phyloP scores from a whole-genome alignment of 2,113 vertebrate species.

The Proterorhinus semilunaris region DNA sequence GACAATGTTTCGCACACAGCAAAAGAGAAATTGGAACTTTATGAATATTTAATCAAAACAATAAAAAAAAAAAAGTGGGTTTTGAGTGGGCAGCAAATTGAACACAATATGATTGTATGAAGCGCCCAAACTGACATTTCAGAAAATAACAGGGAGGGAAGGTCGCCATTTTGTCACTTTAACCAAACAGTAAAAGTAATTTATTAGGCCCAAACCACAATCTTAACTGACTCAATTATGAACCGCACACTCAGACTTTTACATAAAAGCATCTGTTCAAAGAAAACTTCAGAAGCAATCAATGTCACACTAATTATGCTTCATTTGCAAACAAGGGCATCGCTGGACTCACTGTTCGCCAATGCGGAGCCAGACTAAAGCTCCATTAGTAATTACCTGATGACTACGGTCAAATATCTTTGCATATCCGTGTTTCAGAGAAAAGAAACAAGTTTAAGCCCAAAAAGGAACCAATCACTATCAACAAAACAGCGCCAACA shows the following conservation, averaged over 20 bases:
- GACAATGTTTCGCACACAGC: too few relatives aligned
- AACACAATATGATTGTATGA: slow-evolving; percentile 32
- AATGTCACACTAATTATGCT: slow-evolving; percentile 17
- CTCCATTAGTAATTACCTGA: background rate
- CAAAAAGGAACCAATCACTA: too few relatives aligned
- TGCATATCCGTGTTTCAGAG: too few relatives aligned
- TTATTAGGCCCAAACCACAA: slow-evolving; percentile 23
- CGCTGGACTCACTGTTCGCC: background rate
- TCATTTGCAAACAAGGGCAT: background rate
- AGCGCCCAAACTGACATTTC: slow-evolving; percentile 20
- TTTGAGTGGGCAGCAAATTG: too few relatives aligned
- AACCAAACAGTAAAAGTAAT: slow-evolving; percentile 17
- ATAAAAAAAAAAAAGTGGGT: too few relatives aligned
- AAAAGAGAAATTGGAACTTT: too few relatives aligned
- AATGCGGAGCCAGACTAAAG: background rate
- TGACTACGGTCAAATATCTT: background rate
- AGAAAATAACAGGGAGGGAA: slow-evolving; percentile 35
- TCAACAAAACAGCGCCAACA: too few relatives aligned
- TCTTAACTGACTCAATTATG: slow-evolving; percentile 21
- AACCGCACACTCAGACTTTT: slow-evolving; percentile 22
- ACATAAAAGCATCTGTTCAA: slow-evolving; percentile 8
- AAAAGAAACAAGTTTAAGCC: too few relatives aligned
- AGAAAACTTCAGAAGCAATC: slow-evolving; percentile 13
- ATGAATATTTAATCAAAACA: too few relatives aligned
- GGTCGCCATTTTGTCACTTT: slow-evolving; percentile 29